phyloP scores from a whole-genome alignment of 2,797 vertebrate species.

The Manis crassicaudata region DNA sequence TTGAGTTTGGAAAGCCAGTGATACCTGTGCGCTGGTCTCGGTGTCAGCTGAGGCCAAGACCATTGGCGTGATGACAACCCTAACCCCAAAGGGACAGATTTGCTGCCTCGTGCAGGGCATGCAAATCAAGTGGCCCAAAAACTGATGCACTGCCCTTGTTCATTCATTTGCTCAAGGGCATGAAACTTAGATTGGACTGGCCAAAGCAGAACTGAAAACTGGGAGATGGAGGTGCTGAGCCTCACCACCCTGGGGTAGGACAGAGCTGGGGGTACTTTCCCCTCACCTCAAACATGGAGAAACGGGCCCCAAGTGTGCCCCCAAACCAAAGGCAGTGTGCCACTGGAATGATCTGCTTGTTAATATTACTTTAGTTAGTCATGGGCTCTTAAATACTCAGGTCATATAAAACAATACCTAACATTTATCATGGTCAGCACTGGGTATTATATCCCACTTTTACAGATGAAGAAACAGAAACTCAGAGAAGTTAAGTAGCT shows the following conservation, averaged over 20 bases:
- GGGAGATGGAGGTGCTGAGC: not conserved
- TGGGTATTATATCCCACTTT: not conserved
- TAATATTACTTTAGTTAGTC: slow-evolving; percentile 48
- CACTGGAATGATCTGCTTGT: slow-evolving; percentile 61
- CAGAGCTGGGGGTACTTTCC: not conserved
- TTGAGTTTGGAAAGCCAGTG: not conserved
- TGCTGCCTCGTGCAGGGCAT: not conserved
- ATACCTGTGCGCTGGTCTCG: accelerated
- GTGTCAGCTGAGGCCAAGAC: not conserved
- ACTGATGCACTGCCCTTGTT: not conserved
- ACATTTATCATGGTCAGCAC: not conserved
- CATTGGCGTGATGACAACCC: accelerated
- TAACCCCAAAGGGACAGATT: not conserved
- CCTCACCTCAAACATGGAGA: not conserved
- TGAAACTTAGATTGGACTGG: not conserved
- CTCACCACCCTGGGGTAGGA: too few species aligned
- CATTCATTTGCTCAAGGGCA: not conserved
- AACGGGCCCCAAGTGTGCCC: not conserved
- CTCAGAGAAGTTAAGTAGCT: not conserved
- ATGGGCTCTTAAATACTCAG: slow-evolving; percentile 25
- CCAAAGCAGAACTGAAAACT: accelerated
- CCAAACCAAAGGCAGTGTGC: not conserved
- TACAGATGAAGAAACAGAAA: not conserved
- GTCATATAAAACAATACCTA: not conserved
- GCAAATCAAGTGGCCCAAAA: not conserved